These are phyloP conservation scores for Grus americana DNA, from an alignment of 2,113 vertebrate species.

Conservation along the genomic window DNA sequence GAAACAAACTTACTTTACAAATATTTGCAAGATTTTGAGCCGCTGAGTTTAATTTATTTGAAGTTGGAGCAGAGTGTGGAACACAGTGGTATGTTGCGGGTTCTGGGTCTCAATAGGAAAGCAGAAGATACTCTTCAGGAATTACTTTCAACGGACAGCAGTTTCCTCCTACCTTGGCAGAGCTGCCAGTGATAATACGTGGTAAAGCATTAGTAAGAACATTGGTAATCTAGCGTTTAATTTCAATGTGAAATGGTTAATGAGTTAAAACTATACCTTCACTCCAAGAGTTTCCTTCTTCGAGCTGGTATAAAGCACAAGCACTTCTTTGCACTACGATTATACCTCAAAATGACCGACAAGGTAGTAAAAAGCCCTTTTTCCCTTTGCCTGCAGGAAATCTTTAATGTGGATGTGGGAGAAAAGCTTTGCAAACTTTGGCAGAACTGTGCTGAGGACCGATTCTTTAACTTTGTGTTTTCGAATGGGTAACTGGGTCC, in stretches of 20 bases:
- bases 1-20: neutral
- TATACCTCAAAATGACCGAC: neutral
- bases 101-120: neutral
- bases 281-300: neutral
- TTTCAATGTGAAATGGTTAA: neutral
- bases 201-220: neutral
- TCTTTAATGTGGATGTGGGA: neutral
- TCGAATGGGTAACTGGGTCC: neutral
- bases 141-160: neutral
- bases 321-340: neutral
- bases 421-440: neutral
- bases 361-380: neutral
- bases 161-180: neutral
- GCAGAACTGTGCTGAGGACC: neutral
- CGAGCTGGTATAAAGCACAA: neutral
- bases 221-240: neutral
- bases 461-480: neutral
- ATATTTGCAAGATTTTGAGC: neutral
- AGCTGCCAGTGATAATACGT: neutral
- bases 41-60: neutral
- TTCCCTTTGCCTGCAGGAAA: neutral
- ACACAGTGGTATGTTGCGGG: neutral
- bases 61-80: neutral
- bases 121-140: neutral
- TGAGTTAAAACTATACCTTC: neutral